These are phyloP conservation scores for Parasteatoda tepidariorum DNA, from an alignment of 1,140 invertebrate genomes.

Conservation along the genomic window DNA sequence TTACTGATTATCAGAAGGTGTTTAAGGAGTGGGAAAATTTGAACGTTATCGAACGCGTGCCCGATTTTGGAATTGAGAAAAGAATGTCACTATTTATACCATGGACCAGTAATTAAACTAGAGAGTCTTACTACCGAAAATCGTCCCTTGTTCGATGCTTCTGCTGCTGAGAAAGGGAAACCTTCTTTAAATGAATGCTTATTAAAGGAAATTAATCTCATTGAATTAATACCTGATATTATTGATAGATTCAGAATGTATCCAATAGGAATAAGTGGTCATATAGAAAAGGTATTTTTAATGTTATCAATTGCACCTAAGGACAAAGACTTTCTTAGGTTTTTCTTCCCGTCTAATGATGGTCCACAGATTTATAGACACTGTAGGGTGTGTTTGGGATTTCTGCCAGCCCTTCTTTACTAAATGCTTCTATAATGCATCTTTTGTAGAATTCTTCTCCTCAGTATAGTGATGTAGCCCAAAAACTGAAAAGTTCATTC, in stretches of 20 bases:
- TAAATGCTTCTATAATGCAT: background rate
- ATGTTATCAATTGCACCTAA: background rate
- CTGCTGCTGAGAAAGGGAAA: conserved; percentile 53
- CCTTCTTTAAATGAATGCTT: conserved; percentile 46
- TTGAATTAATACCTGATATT: too few relatives aligned
- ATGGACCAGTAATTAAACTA: too few relatives aligned
- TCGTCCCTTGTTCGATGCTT: conserved; percentile 38
- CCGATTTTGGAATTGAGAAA: conserved; percentile 1
- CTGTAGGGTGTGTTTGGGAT: conserved; percentile 7
- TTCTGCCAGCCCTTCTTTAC: background rate
- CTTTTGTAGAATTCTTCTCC: conserved; percentile 6
- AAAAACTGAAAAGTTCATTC: background rate
- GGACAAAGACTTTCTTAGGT: too few relatives aligned
- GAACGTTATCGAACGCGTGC: too few relatives aligned
- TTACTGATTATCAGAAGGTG: conserved; percentile 16
- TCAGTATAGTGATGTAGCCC: too few relatives aligned
- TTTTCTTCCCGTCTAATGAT: too few relatives aligned
- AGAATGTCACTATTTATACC: conserved; percentile 4
- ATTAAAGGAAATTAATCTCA: too few relatives aligned
- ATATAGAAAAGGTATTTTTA: conserved; percentile 14
- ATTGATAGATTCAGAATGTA: too few relatives aligned
- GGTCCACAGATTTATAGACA: background rate
- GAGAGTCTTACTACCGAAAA: conserved; percentile 19
- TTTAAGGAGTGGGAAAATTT: conserved; percentile 26
- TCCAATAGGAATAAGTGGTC: too few relatives aligned